These are phyloP conservation scores for Silurus aristotelis DNA, from an alignment of 2,797 vertebrate species.

Conservation along the genomic window DNA sequence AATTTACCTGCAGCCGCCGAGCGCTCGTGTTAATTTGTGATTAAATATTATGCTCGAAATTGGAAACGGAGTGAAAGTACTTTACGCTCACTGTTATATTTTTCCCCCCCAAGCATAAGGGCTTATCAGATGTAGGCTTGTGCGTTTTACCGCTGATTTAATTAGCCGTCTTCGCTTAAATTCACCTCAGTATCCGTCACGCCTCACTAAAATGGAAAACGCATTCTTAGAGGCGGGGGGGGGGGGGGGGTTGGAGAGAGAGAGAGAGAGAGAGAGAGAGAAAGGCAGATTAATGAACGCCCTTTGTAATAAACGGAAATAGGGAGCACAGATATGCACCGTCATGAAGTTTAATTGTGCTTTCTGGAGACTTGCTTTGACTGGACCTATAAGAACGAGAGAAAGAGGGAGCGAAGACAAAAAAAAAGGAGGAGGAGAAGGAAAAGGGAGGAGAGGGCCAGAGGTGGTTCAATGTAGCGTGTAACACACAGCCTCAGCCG, in stretches of 20 bases:
- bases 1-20: slow-evolving; percentile 47
- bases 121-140: slow-evolving; percentile 67
- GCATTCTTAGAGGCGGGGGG: slow-evolving; percentile 64
- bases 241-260: slow-evolving; percentile 39
- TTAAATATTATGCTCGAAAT: slow-evolving; percentile 61
- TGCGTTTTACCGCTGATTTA: slow-evolving; percentile 82
- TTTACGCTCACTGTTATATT: slow-evolving; percentile 40
- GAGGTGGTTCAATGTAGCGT: slow-evolving; percentile 85
- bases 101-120: slow-evolving; percentile 54
- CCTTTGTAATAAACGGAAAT: slow-evolving; percentile 84
- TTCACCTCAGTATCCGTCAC: slow-evolving; percentile 81
- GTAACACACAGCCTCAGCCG: slow-evolving; percentile 81
- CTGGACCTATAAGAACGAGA: slow-evolving; percentile 61
- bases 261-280: slow-evolving; percentile 32
- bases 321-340: slow-evolving; percentile 83
- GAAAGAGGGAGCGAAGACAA: slow-evolving; percentile 54
- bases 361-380: slow-evolving; percentile 80
- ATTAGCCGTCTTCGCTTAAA: slow-evolving; percentile 83
- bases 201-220: slow-evolving; percentile 81
- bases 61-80: slow-evolving; percentile 58
- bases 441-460: slow-evolving; percentile 66
- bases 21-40: slow-evolving; percentile 59
- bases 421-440: slow-evolving; percentile 61
- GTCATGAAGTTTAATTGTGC: slow-evolving; percentile 89
- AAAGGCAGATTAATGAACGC: slow-evolving; percentile 80